These are phyloP conservation scores for Rhabdomys dilectus DNA, from an alignment of 2,113 vertebrate genomes.

Conservation along the genomic window DNA sequence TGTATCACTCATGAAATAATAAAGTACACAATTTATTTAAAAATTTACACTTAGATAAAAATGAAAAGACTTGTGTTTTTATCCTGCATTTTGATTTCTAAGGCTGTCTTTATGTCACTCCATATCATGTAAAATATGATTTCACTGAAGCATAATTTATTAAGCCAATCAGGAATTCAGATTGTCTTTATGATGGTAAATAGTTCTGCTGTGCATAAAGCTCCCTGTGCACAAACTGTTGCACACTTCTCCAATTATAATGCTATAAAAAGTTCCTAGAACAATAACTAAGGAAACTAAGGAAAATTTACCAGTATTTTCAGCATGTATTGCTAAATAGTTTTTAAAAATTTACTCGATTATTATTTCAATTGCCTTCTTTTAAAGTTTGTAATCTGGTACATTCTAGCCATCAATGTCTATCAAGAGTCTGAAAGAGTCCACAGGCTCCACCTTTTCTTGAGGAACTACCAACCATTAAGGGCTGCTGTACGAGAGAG, in stretches of 20 bases:
- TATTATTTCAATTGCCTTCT: not conserved
- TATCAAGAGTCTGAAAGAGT: not conserved
- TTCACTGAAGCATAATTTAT: not conserved
- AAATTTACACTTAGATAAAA: not conserved
- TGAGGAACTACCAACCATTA: not conserved
- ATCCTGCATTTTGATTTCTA: not conserved
- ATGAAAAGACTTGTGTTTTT: not conserved
- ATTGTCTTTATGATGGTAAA: conserved; percentile 22
- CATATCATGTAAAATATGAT: not conserved
- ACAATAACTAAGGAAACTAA: not conserved
- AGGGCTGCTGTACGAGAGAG: not conserved
- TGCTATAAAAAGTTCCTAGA: not conserved
- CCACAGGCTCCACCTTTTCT: not conserved
- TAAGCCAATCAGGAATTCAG: not conserved
- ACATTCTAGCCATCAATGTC: not conserved
- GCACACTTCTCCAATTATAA: not conserved
- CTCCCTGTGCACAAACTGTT: not conserved
- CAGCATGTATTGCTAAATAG: not conserved
- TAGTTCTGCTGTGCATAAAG: not conserved
- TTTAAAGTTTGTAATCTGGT: not conserved
- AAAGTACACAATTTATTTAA: not conserved
- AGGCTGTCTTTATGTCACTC: not conserved
- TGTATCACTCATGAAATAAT: not conserved
- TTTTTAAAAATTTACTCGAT: not conserved
- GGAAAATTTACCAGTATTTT: not conserved